Conservation (phyloP, 1,140 invertebrate genomes). For the Acromyrmex charruanus region DNA sequence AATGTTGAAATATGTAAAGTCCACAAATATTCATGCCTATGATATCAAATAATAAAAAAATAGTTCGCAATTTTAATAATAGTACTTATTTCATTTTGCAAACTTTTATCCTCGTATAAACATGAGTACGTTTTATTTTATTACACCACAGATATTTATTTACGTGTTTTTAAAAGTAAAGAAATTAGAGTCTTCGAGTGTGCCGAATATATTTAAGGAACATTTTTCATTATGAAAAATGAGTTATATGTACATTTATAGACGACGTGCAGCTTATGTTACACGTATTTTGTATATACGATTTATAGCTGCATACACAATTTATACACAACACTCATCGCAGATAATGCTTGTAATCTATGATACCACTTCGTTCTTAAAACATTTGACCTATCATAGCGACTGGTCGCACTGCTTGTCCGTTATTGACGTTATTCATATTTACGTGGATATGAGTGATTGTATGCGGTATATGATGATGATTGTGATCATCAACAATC, state of each 20-base stretch:
- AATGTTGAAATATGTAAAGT: slow-evolving; percentile 14
- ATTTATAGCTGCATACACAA: neutral
- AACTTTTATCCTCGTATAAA: slow-evolving; percentile 13
- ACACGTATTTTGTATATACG: neutral
- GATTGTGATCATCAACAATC: slow-evolving; percentile 81
- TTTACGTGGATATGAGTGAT: slow-evolving; percentile 84
- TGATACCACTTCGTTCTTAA: slow-evolving; percentile 64
- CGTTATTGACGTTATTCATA: slow-evolving; percentile 77
- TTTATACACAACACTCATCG: neutral
- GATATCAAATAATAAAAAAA: slow-evolving; percentile 60
- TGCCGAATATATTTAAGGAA: slow-evolving; percentile 46
- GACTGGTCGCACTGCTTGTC: slow-evolving; percentile 81
- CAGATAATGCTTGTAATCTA: neutral
- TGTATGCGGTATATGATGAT: slow-evolving; percentile 64
- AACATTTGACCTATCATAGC: slow-evolving; percentile 85
- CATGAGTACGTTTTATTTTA: neutral
- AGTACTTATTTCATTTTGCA: slow-evolving; percentile 14
- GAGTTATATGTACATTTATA: slow-evolving; percentile 71
- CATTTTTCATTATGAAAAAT: slow-evolving; percentile 48
- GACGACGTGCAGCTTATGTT: neutral
- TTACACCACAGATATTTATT: neutral
- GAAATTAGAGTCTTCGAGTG: slow-evolving; percentile 16
- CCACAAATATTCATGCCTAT: slow-evolving; percentile 16
- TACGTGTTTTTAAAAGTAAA: slow-evolving; percentile 48
- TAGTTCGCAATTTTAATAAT: slow-evolving; percentile 23